Evolutionary conservation across 2,113 vertebrate species (phyloP).

Genomic region (Brachionichthys hirsutus): DNA sequence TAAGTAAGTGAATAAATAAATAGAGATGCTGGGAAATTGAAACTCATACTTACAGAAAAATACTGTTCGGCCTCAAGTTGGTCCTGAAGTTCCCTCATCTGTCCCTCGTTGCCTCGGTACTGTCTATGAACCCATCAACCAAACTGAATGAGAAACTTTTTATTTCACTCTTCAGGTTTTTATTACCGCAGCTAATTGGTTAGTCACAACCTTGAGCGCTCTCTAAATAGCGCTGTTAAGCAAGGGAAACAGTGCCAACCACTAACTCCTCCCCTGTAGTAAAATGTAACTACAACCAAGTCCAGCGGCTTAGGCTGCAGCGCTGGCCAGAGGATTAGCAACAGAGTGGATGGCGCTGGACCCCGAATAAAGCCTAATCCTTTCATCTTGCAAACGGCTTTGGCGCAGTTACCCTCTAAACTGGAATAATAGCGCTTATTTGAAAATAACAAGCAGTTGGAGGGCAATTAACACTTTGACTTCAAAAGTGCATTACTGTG

Average conservation of each 20-base stretch:
- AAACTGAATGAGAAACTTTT: not conserved
- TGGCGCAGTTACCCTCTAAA: conserved; percentile 53
- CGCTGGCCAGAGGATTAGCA: conserved; percentile 50
- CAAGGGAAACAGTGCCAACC: not conserved
- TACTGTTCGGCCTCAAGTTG: conserved; percentile 99
- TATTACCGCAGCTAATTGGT: not conserved
- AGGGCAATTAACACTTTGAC: conserved; percentile 54
- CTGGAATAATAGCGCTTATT: conserved; percentile 66
- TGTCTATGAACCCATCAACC: conserved; percentile 77
- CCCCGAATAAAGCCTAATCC: conserved; percentile 66
- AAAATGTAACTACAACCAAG: not conserved
- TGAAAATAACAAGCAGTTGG: conserved; percentile 55
- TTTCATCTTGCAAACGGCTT: conserved; percentile 50
- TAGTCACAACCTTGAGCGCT: not conserved
- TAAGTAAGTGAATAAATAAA: not conserved
- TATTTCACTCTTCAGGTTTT: not conserved
- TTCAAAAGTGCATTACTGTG: conserved; percentile 62
- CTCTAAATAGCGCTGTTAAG: not conserved
- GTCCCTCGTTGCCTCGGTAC: conserved; percentile 97
- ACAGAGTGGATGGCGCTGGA: conserved; percentile 37
- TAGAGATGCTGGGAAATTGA: not conserved
- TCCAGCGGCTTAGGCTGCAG: conserved; percentile 10
- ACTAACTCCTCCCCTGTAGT: not conserved
- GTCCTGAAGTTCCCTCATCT: conserved; percentile 99
- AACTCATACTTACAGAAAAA: conserved; percentile 88